Conservation (phyloP, 2,113 vertebrate species). For the Paramisgurnus dabryanus region DNA sequence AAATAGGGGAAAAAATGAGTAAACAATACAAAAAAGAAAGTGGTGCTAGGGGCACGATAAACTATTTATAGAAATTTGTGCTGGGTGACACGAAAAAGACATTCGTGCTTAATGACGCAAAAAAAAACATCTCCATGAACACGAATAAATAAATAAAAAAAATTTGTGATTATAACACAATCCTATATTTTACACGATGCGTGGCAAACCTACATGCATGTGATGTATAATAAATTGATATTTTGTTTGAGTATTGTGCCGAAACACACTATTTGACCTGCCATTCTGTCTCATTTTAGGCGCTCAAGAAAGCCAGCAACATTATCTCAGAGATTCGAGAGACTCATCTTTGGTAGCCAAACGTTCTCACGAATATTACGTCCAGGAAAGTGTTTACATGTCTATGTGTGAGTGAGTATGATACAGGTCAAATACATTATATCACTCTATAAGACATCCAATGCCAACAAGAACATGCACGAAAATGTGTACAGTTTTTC, state of each 20-base stretch:
- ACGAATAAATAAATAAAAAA: too few species aligned
- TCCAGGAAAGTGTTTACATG: slow-evolving; percentile 56
- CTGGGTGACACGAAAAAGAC: too few species aligned
- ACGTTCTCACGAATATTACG: slow-evolving; percentile 20
- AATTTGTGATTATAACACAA: too few species aligned
- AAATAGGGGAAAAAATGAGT: too few species aligned
- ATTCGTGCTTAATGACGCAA: too few species aligned
- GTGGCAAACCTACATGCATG: too few species aligned
- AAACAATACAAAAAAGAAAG: too few species aligned
- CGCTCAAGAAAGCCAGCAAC: slow-evolving; percentile 78
- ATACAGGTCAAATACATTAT: slow-evolving; percentile 18
- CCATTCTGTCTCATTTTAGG: slow-evolving; percentile 62
- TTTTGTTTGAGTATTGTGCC: neutral
- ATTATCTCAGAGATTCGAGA: slow-evolving; percentile 83
- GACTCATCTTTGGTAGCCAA: slow-evolving; percentile 80
- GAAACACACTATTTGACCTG: neutral
- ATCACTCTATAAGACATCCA: neutral
- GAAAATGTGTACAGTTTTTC: slow-evolving; percentile 32
- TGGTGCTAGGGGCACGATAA: too few species aligned
- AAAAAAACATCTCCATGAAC: too few species aligned
- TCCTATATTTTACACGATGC: too few species aligned
- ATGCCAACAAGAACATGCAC: slow-evolving; percentile 5
- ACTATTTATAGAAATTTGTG: too few species aligned
- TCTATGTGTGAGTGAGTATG: slow-evolving; percentile 31
- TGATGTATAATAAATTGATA: too few species aligned